Evolutionary conservation across 2,888 invertebrate genomes (phyloP), one percentile per base, ranked within the genome.

Genomic region (Dynastes grantii): DNA sequence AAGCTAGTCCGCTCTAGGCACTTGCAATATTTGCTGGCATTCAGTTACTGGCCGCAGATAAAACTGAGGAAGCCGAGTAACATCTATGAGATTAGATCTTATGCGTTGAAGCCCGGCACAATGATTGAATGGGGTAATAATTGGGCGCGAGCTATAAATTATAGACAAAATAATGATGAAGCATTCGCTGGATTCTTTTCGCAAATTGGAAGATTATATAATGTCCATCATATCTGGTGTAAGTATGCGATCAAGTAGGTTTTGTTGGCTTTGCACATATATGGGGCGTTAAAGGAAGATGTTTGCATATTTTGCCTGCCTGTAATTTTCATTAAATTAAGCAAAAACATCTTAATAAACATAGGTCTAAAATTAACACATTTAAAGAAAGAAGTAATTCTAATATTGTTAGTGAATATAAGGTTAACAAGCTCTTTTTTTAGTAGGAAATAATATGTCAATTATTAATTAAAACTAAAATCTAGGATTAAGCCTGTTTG

Each of bases 111-210:
- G 90, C 98, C 99, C 0, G 99, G 99, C 71, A 98, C 98, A 0
- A 98, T 99, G 98, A 98, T 99, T 84, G 99, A 99, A 90, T 99
- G 99, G 99, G 99, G 98, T 77, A 99, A 99, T 89, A 98, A 98
- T 89, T 99, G 99, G 98, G 98, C 98, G 0, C 92, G 97, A 85
- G 98, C 98, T 3, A 96, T 98, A 76, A 95, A 96, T 85, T 96
- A 94, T 89, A 92, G 99, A 32, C 94, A 95, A 85, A 94, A 96
- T 85, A 96, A 97, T 87, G 95, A 98, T 86, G 98, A 98, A 88
- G 96, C 99, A 0, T 99, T 98, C 87, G 98, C 97, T 81, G 99
- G 98, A 51, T 98, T 98, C 90, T 99, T 99, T 90, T 97, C 98
- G 49, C 99, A 99, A 90, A 95, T 99, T 83, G 99, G 99, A 37